A percentile compares a stretch with the other conserved stretches of the same genome.
Evolutionary conservation across 2,888 invertebrate species (phyloP).

Genomic region (Thera britannica): DNA sequence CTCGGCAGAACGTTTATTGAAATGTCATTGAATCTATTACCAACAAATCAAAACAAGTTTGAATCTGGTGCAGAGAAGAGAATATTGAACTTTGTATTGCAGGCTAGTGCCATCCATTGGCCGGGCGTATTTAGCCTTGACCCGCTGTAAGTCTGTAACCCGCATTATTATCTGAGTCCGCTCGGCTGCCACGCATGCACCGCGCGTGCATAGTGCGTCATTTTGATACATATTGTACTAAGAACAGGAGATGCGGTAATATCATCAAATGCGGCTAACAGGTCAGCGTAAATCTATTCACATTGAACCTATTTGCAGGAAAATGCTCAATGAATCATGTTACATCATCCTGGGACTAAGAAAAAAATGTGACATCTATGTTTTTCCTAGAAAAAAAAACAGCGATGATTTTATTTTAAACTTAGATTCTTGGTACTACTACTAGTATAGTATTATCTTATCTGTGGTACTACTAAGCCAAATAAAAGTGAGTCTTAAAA

Average conservation of each 20-base stretch:
- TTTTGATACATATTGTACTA: conserved; percentile 14
- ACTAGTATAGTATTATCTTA: no score
- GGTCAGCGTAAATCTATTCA: conserved; percentile 16
- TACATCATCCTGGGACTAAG: not conserved
- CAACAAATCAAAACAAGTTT: conserved; percentile 48
- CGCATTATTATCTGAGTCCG: conserved; percentile 25
- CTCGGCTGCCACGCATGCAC: conserved; percentile 21
- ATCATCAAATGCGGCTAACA: conserved; percentile 16
- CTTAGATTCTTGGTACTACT: not conserved
- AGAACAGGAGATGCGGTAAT: conserved; percentile 23
- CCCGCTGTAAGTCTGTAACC: conserved; percentile 44
- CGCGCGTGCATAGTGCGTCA: conserved; percentile 29
- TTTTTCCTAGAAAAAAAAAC: not conserved
- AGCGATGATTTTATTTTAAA: not conserved
- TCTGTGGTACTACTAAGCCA: not conserved
- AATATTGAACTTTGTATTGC: conserved; percentile 65
- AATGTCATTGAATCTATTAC: conserved; percentile 34
- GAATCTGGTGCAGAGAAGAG: conserved; percentile 35
- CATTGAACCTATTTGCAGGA: conserved; percentile 9
- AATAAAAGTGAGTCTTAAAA: conserved; percentile 3
- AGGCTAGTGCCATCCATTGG: conserved; percentile 58
- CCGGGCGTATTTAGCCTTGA: conserved; percentile 65
- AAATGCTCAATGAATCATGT: not conserved
- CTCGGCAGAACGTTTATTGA: conserved; percentile 17
- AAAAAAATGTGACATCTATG: not conserved